Conservation (phyloP, 2,888 invertebrate species). For the Drosophila limbata region DNA sequence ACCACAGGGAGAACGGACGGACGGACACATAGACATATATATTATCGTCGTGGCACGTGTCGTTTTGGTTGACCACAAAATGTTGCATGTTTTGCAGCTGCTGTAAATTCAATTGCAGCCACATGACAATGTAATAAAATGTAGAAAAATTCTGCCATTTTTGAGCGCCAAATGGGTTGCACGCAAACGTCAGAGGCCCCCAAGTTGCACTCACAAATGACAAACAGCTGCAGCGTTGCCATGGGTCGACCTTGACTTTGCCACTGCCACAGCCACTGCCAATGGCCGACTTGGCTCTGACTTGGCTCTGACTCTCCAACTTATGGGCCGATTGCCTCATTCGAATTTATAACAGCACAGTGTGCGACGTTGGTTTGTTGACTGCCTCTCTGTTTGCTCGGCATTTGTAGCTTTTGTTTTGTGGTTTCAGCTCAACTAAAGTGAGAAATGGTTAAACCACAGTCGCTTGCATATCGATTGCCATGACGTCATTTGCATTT, state of each 20-base stretch:
- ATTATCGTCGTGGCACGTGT: constrained; percentile 57
- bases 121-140: constrained; percentile 76
- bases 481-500: constrained; percentile 57
- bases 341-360: constrained; percentile 45
- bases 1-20: neutral
- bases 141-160: constrained; percentile 28
- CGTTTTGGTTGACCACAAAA: constrained; percentile 64
- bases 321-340: constrained; percentile 40
- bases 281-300: constrained; percentile 44
- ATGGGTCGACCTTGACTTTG: constrained; percentile 70
- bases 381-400: constrained; percentile 24
- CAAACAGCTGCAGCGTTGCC: constrained; percentile 65
- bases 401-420: constrained; percentile 7
- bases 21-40: constrained; percentile 6
- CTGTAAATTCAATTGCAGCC: constrained; percentile 68
- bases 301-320: constrained; percentile 21
- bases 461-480: constrained; percentile 64
- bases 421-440: constrained; percentile 23
- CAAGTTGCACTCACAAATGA: neutral
- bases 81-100: constrained; percentile 69
- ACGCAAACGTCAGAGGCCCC: constrained; percentile 37
- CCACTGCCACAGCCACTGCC: constrained; percentile 48
- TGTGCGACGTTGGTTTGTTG: constrained; percentile 33
- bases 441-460: constrained; percentile 54
- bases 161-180: constrained; percentile 50